Conservation (phyloP, 2,797 vertebrate species). For the Zenarchopterus dispar region DNA sequence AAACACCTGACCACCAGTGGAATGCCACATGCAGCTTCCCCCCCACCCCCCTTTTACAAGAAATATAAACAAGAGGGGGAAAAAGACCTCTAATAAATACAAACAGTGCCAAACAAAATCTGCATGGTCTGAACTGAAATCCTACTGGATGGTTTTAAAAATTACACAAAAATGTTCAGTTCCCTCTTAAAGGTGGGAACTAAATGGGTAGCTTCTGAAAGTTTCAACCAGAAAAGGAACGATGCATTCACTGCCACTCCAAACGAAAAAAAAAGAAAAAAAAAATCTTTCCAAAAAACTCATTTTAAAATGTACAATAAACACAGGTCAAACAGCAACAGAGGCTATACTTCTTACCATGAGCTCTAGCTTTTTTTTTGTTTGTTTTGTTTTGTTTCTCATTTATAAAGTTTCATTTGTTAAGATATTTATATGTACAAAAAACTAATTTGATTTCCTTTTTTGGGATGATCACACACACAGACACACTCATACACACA, state of each 20-base stretch:
- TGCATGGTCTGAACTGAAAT: conserved; percentile 49
- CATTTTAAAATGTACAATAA: conserved; percentile 81
- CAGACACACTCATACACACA: neutral
- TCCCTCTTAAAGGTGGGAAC: conserved; percentile 43
- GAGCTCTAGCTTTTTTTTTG: conserved; percentile 53
- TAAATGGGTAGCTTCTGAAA: conserved; percentile 50
- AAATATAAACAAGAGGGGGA: conserved; percentile 1
- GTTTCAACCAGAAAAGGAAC: conserved; percentile 65
- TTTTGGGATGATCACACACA: conserved; percentile 71
- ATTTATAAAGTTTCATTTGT: conserved; percentile 73
- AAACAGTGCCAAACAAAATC: conserved; percentile 60
- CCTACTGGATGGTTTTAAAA: conserved; percentile 24
- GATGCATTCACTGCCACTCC: conserved; percentile 64
- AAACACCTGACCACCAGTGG: conserved; percentile 65
- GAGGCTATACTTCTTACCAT: conserved; percentile 77
- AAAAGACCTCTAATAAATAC: conserved; percentile 71
- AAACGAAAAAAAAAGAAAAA: conserved; percentile 32
- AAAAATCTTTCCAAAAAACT: conserved; percentile 63
- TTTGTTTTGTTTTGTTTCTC: conserved; percentile 24
- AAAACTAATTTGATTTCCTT: conserved; percentile 51
- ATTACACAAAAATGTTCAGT: conserved; percentile 15
- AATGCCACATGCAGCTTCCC: conserved; percentile 68
- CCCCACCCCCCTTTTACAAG: neutral
- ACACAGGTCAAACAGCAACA: conserved; percentile 83
- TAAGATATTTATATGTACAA: conserved; percentile 83